These are phyloP conservation scores for Rhinella marina DNA, from an alignment of 2,797 vertebrate genomes.

Conservation along the genomic window DNA sequence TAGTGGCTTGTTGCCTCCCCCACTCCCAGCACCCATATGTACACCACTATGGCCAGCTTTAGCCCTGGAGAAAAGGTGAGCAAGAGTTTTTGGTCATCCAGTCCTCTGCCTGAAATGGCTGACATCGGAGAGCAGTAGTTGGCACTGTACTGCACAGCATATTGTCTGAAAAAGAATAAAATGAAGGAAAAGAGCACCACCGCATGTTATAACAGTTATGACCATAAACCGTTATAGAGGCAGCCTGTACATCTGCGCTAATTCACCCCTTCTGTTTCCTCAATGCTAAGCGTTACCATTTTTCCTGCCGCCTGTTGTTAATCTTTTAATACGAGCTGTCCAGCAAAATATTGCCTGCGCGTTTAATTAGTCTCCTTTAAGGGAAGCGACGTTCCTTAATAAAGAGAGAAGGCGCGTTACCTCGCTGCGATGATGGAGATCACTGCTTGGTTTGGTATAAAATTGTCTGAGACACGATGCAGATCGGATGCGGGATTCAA, in stretches of 20 bases:
- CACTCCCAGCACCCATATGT: no score
- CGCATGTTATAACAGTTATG: not conserved
- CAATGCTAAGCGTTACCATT: not conserved
- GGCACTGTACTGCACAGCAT: no score
- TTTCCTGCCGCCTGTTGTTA: not conserved
- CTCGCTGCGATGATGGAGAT: conserved; percentile 76
- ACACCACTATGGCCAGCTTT: no score
- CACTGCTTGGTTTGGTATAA: conserved; percentile 82
- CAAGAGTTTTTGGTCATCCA: no score
- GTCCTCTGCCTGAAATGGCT: not conserved
- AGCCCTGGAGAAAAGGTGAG: no score
- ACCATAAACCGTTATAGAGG: not conserved
- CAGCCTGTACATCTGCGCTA: not conserved
- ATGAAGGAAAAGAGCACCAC: not conserved
- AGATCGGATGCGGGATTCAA: conserved; percentile 81
- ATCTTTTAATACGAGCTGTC: conserved; percentile 65
- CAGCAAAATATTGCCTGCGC: conserved; percentile 75
- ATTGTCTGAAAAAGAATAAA: no score
- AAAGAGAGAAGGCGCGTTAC: conserved; percentile 78
- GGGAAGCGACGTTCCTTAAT: conserved; percentile 79
- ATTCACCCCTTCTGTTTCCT: not conserved
- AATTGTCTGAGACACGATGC: conserved; percentile 80
- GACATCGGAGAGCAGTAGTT: no score
- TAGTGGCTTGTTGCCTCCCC: no score
- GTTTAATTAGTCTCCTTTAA: conserved; percentile 83